Conservation (phyloP, 2,113 vertebrate species). For the Machaerirhynchus nigripectus region DNA sequence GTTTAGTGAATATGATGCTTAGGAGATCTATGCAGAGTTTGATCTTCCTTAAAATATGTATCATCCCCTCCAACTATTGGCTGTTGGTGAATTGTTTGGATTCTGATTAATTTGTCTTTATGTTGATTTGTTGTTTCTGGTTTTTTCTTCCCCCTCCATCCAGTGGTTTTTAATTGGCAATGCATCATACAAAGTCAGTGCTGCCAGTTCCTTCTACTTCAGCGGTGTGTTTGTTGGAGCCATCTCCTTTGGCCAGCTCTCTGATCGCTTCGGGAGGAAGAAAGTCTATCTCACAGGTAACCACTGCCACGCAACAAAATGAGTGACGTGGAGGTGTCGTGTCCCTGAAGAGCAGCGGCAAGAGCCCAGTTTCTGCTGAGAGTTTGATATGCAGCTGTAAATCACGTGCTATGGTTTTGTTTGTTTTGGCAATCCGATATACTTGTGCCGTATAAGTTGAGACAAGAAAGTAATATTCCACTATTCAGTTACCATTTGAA, state of each 20-base stretch:
- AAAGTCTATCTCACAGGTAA: slow-evolving; percentile 81
- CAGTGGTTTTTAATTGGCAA: slow-evolving; percentile 81
- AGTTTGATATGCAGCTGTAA: neutral
- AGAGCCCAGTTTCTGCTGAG: neutral
- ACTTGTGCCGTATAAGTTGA: neutral
- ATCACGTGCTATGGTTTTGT: neutral
- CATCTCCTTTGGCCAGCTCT: slow-evolving; percentile 80
- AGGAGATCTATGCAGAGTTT: neutral
- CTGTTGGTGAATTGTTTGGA: neutral
- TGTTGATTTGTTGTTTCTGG: neutral
- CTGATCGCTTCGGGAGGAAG: slow-evolving; percentile 78
- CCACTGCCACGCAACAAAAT: neutral
- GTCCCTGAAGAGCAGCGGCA: neutral
- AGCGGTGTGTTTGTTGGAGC: slow-evolving; percentile 81
- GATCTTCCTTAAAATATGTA: neutral
- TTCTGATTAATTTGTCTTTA: neutral
- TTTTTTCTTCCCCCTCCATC: neutral
- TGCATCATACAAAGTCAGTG: slow-evolving; percentile 75
- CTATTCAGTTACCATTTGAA: neutral
- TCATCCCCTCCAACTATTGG: neutral
- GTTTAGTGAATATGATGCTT: neutral
- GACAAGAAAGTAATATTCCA: neutral
- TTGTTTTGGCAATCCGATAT: neutral
- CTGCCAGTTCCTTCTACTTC: slow-evolving; percentile 80
- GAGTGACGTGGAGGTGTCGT: fast-evolving